Evolutionary conservation across 2,797 vertebrate genomes (phyloP).

Genomic region (Arctocebus calabarensis): DNA sequence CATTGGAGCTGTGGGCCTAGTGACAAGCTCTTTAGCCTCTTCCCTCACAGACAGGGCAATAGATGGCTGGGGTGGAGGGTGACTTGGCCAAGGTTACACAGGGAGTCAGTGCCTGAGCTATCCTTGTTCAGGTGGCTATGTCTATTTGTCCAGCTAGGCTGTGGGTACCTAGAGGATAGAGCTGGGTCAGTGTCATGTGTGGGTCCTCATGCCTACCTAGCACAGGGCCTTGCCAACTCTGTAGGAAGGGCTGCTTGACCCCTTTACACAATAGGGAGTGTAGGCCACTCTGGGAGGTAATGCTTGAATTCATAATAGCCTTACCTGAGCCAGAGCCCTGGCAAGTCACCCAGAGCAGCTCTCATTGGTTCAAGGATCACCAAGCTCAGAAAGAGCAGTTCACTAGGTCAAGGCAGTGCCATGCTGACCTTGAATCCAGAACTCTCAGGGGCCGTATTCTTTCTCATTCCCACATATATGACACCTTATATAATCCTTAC

Average conservation of each 20-base stretch:
- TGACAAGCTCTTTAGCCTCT: slow-evolving; percentile 16
- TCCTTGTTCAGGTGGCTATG: not conserved
- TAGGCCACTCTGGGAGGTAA: not conserved
- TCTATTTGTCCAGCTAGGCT: not conserved
- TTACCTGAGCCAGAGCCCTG: not conserved
- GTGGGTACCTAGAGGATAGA: not conserved
- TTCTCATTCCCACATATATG: not conserved
- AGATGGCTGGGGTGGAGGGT: not conserved
- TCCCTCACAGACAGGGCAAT: not conserved
- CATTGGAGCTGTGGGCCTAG: slow-evolving; percentile 8
- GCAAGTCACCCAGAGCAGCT: not conserved
- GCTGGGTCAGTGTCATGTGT: not conserved
- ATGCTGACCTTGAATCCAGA: not conserved
- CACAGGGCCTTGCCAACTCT: not conserved
- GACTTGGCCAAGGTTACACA: not conserved
- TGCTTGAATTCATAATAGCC: not conserved
- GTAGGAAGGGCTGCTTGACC: not conserved
- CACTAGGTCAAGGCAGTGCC: not conserved
- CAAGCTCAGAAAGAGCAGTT: slow-evolving; percentile 33
- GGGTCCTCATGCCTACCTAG: not conserved
- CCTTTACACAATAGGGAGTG: not conserved
- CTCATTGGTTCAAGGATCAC: not conserved
- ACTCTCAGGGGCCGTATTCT: not conserved
- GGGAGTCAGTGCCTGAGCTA: not conserved
- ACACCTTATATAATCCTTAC: not conserved